Evolutionary conservation across 2,888 invertebrate genomes (phyloP).

Genomic region (Eristalinus sepulchralis): DNA sequence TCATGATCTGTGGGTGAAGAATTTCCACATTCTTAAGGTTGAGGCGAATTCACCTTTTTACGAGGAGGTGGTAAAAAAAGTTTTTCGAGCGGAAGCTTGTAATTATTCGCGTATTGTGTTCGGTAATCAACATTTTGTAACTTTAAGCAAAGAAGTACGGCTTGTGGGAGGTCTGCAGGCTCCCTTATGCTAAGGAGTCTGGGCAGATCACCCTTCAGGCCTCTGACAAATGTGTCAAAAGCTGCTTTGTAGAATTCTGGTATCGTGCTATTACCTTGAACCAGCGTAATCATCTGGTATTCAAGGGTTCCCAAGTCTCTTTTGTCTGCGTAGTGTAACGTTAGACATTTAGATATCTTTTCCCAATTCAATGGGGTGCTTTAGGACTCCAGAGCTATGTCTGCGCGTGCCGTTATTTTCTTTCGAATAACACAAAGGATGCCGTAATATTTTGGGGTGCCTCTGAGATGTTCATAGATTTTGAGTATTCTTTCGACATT

Average conservation of each 20-base stretch:
- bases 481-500: too few relatives aligned
- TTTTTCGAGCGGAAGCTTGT: too few relatives aligned
- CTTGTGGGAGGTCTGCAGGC: slow-evolving; percentile 7
- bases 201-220: slow-evolving; percentile 6
- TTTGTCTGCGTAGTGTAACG: slow-evolving; percentile 1
- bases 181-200: slow-evolving; percentile 16
- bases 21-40: too few relatives aligned
- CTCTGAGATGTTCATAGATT: too few relatives aligned
- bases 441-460: too few relatives aligned
- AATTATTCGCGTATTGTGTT: too few relatives aligned
- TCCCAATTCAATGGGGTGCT: not conserved
- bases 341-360: not conserved
- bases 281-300: slow-evolving; percentile 1
- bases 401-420: too few relatives aligned
- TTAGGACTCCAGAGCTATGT: not conserved
- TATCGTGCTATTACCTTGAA: slow-evolving; percentile 8
- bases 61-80: not conserved
- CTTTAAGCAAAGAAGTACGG: too few relatives aligned
- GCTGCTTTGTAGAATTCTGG: slow-evolving; percentile 18
- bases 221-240: slow-evolving; percentile 25
- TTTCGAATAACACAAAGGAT: not conserved
- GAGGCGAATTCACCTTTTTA: too few relatives aligned
- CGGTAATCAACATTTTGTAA: too few relatives aligned
- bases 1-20: not conserved
- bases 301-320: too few relatives aligned